These are phyloP conservation scores for Sinopyrophorus schimmeli DNA, from an alignment of 2,888 invertebrate genomes.

Conservation along the genomic window DNA sequence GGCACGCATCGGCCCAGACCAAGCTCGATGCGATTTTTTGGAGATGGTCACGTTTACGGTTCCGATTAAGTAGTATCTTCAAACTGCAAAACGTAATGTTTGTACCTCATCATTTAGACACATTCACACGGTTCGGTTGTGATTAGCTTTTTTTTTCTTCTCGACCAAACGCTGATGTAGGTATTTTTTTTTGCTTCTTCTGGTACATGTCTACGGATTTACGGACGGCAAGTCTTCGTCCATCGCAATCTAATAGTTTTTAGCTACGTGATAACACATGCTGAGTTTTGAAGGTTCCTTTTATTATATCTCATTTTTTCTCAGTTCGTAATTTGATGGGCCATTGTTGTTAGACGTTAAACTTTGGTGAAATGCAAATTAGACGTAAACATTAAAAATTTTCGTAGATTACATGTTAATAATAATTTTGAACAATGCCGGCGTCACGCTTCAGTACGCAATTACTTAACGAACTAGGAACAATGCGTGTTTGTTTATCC, in stretches of 20 bases:
- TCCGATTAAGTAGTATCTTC: conserved; percentile 35
- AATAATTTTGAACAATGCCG: too few species aligned
- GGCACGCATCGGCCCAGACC: conserved; percentile 34
- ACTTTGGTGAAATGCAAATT: conserved; percentile 14
- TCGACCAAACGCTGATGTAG: conserved; percentile 22
- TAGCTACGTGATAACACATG: conserved; percentile 29
- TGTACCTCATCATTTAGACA: conserved; percentile 36
- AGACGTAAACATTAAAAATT: conserved; percentile 19
- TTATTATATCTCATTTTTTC: too few species aligned
- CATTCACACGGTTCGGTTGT: conserved; percentile 40
- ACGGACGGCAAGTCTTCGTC: conserved; percentile 21
- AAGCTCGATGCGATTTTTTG: conserved; percentile 27
- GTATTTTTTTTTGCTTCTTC: conserved; percentile 24
- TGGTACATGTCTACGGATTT: conserved; percentile 27
- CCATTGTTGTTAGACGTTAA: conserved; percentile 21
- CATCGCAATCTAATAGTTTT: conserved; percentile 19
- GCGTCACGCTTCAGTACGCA: too few species aligned
- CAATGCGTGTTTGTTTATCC: too few species aligned
- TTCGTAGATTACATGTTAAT: conserved; percentile 5
- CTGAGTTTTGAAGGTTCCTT: too few species aligned
- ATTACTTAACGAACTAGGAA: too few species aligned
- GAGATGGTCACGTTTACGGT: conserved; percentile 36
- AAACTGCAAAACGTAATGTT: conserved; percentile 33
- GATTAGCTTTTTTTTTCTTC: conserved; percentile 36
- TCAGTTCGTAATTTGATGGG: conserved; percentile 20